Conservation (phyloP, 2,797 vertebrate species). For the Sebastolobus alascanus region DNA sequence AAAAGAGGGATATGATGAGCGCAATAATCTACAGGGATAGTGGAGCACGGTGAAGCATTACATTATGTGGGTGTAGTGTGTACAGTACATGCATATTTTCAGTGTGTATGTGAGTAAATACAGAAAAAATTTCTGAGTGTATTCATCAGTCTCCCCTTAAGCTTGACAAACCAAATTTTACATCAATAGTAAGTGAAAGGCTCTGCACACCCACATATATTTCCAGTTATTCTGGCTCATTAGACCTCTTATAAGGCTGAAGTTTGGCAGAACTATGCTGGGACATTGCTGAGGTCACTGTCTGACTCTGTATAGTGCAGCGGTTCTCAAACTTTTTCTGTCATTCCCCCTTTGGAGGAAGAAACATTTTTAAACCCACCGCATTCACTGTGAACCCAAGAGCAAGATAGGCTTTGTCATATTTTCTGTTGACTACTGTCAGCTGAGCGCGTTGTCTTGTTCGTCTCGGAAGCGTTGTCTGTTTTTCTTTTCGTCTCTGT, state of each 20-base stretch:
- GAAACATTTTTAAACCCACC: background rate
- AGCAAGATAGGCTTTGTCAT: background rate
- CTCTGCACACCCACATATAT: background rate
- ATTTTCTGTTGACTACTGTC: background rate
- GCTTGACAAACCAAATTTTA: background rate
- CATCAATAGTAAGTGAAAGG: background rate
- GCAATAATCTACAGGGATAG: background rate
- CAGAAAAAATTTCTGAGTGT: background rate
- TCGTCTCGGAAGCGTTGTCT: background rate
- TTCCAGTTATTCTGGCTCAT: background rate
- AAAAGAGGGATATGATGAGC: background rate
- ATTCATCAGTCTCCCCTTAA: background rate
- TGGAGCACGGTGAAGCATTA: background rate
- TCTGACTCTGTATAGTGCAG: too few relatives aligned
- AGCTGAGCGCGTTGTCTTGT: background rate
- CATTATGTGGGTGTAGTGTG: background rate
- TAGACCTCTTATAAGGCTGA: conserved; percentile 1
- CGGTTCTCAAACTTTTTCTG: background rate
- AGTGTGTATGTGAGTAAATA: background rate
- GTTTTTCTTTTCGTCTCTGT: background rate
- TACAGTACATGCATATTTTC: background rate
- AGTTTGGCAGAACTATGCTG: background rate
- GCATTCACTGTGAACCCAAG: background rate
- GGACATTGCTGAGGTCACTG: background rate
- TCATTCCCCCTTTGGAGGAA: background rate